Conservation (phyloP, 2,888 invertebrate genomes). For the Drosophila trichaetosa region DNA sequence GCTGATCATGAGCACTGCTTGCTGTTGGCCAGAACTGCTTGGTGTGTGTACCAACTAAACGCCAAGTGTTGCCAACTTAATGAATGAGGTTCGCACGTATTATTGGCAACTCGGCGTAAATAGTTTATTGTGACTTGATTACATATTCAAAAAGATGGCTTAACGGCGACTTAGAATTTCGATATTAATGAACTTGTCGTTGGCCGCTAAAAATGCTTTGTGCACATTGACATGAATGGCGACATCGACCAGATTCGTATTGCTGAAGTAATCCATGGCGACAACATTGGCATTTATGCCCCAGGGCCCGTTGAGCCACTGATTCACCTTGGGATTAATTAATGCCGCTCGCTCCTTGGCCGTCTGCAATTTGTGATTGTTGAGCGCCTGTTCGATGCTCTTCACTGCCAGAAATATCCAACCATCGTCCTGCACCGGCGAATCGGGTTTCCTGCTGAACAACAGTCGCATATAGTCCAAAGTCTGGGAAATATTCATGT, state of each 20-base stretch:
- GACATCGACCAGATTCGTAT: conserved; percentile 89
- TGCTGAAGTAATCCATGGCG: conserved; percentile 90
- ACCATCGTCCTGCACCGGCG: conserved; percentile 81
- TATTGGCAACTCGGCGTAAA: not conserved
- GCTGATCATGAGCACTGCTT: not conserved
- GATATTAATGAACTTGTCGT: conserved; percentile 78
- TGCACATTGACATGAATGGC: conserved; percentile 86
- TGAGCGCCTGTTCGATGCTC: conserved; percentile 81
- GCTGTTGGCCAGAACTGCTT: not conserved
- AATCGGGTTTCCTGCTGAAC: conserved; percentile 80
- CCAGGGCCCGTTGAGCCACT: conserved; percentile 89
- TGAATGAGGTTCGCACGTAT: not conserved
- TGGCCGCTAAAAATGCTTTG: conserved; percentile 79
- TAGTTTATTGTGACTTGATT: not conserved
- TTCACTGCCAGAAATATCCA: conserved; percentile 83
- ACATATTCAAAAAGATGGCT: not conserved
- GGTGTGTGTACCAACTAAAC: conserved; percentile 23
- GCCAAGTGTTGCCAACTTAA: conserved; percentile 18
- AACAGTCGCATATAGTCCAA: conserved; percentile 82
- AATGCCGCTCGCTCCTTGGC: conserved; percentile 80
- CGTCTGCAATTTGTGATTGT: conserved; percentile 76
- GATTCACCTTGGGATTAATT: conserved; percentile 89
- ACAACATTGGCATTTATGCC: conserved; percentile 89
- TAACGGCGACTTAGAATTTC: conserved; percentile 62
- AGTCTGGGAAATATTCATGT: conserved; percentile 80